phyloP scores from a whole-genome alignment of 2,888 invertebrate genomes.

The Xestia rhomboidea region DNA sequence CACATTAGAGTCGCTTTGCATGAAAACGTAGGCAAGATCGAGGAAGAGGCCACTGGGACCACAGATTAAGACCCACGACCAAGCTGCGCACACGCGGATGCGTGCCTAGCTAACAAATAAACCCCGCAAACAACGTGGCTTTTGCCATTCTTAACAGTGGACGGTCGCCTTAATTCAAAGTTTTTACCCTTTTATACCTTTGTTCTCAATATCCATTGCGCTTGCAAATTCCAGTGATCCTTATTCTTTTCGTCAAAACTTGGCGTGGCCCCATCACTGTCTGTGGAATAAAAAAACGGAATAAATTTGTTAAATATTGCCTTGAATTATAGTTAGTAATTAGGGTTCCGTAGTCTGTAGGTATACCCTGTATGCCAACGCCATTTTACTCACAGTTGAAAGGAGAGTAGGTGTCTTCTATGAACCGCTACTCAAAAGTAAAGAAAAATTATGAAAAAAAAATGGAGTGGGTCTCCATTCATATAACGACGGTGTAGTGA shows the following conservation, averaged over 20 bases:
- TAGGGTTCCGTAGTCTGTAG: neutral
- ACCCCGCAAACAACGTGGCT: neutral
- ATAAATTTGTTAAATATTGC: neutral
- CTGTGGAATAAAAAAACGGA: constrained; percentile 58
- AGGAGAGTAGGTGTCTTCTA: too few species aligned
- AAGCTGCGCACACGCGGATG: neutral
- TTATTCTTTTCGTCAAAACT: constrained; percentile 83
- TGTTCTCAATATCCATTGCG: constrained; percentile 82
- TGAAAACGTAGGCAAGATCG: neutral
- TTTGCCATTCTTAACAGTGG: neutral
- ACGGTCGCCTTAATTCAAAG: neutral
- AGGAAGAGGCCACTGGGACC: neutral
- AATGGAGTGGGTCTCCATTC: too few species aligned
- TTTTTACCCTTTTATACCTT: too few species aligned
- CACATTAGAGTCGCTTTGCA: neutral
- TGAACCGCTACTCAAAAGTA: too few species aligned
- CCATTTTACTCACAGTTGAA: too few species aligned
- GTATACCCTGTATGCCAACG: too few species aligned
- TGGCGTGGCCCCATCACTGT: constrained; percentile 27
- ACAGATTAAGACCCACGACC: too few species aligned
- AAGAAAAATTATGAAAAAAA: too few species aligned
- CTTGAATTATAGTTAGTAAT: neutral
- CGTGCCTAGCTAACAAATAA: neutral
- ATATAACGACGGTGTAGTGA: too few species aligned
- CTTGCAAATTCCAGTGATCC: constrained; percentile 85